Evolutionary conservation across 2,888 invertebrate genomes (phyloP).

Genomic region (Drosophila tripunctata): DNA sequence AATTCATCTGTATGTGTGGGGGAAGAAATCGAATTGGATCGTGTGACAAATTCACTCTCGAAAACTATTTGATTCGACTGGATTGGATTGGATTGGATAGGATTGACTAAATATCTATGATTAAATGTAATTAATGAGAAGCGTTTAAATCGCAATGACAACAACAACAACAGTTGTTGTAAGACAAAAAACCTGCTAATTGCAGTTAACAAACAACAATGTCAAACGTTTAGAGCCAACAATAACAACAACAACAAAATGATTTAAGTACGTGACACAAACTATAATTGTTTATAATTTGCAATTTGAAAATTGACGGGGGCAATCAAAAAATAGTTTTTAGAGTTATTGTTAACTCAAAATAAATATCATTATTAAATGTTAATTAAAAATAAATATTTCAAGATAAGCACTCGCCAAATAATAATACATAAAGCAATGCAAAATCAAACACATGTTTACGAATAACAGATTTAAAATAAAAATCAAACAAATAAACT

Average conservation of each 20-base stretch:
- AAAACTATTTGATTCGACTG: slow-evolving; percentile 23
- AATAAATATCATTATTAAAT: slow-evolving; percentile 14
- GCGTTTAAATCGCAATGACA: slow-evolving; percentile 62
- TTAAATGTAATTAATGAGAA: slow-evolving; percentile 73
- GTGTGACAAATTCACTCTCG: slow-evolving; percentile 64
- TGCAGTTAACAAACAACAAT: slow-evolving; percentile 56
- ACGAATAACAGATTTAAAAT: neutral
- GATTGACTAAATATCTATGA: slow-evolving; percentile 57
- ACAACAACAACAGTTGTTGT: slow-evolving; percentile 63
- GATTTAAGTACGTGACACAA: slow-evolving; percentile 79
- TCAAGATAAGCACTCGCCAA: slow-evolving; percentile 19
- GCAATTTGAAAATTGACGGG: slow-evolving; percentile 22
- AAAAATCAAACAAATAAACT: slow-evolving; percentile 32
- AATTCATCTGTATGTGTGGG: slow-evolving; percentile 29
- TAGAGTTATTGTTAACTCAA: neutral
- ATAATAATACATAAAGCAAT: slow-evolving; percentile 9
- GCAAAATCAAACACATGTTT: slow-evolving; percentile 28
- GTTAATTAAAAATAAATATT: slow-evolving; percentile 11
- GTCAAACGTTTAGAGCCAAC: slow-evolving; percentile 67
- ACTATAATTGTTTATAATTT: slow-evolving; percentile 66
- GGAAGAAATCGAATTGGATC: slow-evolving; percentile 59
- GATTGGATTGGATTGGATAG: slow-evolving; percentile 31
- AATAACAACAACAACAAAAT: slow-evolving; percentile 74
- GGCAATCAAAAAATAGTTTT: neutral
- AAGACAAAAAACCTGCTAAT: slow-evolving; percentile 70